A percentile compares a stretch with the other conserved stretches of the same genome.
Conservation (phyloP, 2,113 vertebrate genomes). For the Odocoileus virginianus region DNA sequence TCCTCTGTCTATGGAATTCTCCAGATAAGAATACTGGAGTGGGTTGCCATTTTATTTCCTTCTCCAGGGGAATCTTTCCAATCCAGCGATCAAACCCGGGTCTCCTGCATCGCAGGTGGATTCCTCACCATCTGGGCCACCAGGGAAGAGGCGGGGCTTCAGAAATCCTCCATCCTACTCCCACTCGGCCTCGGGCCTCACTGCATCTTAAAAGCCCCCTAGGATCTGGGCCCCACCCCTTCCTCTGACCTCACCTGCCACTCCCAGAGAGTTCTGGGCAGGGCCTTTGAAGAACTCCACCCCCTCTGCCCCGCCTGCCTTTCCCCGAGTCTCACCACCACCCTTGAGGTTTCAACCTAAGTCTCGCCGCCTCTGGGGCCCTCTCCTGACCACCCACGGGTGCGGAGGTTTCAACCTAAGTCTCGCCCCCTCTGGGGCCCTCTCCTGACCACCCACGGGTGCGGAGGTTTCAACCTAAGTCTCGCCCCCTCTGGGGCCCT, state of each 20-base stretch:
- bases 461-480: too few species aligned
- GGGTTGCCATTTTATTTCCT: neutral
- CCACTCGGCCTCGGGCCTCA: neutral
- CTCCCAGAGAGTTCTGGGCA: too few species aligned
- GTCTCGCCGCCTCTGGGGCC: neutral
- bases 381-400: fast-evolving
- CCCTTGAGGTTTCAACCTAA: too few species aligned
- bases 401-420: neutral
- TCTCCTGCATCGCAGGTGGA: too few species aligned
- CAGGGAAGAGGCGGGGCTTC: neutral
- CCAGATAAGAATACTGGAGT: neutral
- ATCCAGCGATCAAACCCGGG: neutral
- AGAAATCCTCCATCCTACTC: fast-evolving
- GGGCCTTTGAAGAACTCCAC: too few species aligned
- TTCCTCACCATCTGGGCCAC: too few species aligned
- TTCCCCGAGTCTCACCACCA: neutral
- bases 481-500: neutral
- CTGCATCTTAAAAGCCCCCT: neutral
- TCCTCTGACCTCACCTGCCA: fast-evolving
- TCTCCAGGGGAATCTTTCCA: neutral
- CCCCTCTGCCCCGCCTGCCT: fast-evolving
- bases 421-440: neutral
- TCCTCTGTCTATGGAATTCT: neutral
- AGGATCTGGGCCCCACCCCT: too few species aligned
- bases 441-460: too few species aligned